Evolutionary conservation across 2,797 vertebrate species (phyloP), one percentile per base, ranked within the genome.

Genomic region (Cetoscarus ocellatus): DNA sequence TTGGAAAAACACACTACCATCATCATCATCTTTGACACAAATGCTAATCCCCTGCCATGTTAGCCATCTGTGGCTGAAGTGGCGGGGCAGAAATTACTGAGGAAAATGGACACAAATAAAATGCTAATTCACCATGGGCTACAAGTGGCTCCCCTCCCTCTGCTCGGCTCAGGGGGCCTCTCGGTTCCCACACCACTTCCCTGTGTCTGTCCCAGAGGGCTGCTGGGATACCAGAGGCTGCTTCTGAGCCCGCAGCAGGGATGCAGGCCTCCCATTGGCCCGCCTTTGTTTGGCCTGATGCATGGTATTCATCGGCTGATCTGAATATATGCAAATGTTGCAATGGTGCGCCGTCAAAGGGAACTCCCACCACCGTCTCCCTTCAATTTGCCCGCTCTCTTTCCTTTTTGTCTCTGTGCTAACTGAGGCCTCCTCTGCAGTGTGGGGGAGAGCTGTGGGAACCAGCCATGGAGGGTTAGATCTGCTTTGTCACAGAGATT

Each of bases 301-400:
- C 92, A 76, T 64, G 78, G 72, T 85, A 86, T 91, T 91, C 90
- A 91, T 80, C 54, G 61, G 47, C 62, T 83, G 51, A 95, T 95
- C 91, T 93, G 84, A 94, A 94, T 94, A 94, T 91, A 94, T 94
- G 94, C 92, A 94, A 94, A 94, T 93, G 66, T 61, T 72, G 83
- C 86, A 75, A 78, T 76, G 84, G 83, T 86, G 66, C 76, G 81
- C 81, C 42, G 79, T 87, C 80, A 89, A 90, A 83, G 84, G 77
- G 80, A 75, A 86, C 88, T 81, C 88, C 86, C 87, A 74, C 83
- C 73, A 38, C 68, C 62, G 8, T 70, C 72, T 78, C 62, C 74
- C 70, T 80, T 84, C 65, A 78, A 82, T 86, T 87, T 85, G 60
- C 84, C 85, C 58, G 52, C 85, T 82, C 76, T 79, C 79, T 51